Evolutionary conservation across 2,888 invertebrate species (phyloP), one percentile per base, ranked within the genome.

Genomic region (Chalcosyrphus nemorum): DNA sequence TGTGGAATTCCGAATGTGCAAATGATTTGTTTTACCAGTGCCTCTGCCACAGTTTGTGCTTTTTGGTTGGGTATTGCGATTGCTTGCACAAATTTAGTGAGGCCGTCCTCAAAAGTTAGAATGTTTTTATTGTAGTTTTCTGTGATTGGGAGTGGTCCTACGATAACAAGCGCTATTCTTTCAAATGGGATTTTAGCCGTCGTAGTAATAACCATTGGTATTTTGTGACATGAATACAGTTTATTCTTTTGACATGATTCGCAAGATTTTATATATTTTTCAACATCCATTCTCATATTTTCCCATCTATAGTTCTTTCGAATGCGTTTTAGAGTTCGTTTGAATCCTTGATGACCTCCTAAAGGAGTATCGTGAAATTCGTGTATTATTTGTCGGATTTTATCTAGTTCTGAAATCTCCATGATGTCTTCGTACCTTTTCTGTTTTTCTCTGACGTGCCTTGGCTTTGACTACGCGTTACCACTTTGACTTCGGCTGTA

Each of bases 171-270:
- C 21, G 21, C 41, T 65, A 13, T 50, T 38, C 65, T 50, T 65
- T 65, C 65, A 38, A 65, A 50, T 24, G 35, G 50, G 24, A 17
- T 11, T 63, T 63, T 35, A 32, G 47, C 13, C 2, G 54, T 82
- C 3, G 54, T 38, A 5, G 72, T 72, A 15, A 72, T 77, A 6
- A 38, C 21, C 77, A 68, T 82, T 9, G 77, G 66, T 38, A 45
- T 35, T 17, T 63, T 74, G n/a, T 45, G 61, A n/a, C 41, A 29
- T 24, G 54, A 29, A 29, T 29, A 29, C 7, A 29, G 7, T 29
- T 29, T 29, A 7, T 2, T 29, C 4, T 4, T 24, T 24, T 4
- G 24, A 24, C 24, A 24, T 24, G 4, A 4, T 4, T 29, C 29
- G 29, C 29, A 4, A 29, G 29, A 29, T 29, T 29, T 29, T 5